Conservation (phyloP, 2,113 vertebrate genomes). For the Mormyrus lacerda region DNA sequence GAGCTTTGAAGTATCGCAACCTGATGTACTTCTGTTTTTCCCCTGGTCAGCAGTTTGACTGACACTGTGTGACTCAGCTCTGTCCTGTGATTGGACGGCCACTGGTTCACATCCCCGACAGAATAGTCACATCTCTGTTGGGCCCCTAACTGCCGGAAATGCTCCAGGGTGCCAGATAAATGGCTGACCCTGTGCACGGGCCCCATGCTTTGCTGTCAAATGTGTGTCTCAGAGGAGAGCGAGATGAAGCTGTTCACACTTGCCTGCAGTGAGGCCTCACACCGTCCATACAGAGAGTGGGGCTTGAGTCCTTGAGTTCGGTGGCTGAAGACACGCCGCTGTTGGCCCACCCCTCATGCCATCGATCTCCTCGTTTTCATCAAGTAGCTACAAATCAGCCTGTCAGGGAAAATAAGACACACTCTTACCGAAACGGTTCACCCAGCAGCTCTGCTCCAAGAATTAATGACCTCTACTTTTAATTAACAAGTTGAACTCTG, state of each 20-base stretch:
- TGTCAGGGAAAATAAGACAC: neutral
- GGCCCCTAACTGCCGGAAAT: neutral
- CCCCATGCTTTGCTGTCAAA: neutral
- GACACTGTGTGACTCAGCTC: neutral
- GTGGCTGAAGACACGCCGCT: neutral
- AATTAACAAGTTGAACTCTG: constrained; percentile 7
- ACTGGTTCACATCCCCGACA: neutral
- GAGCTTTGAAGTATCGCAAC: neutral
- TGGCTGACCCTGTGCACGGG: neutral
- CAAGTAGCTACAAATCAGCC: neutral
- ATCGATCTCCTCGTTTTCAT: neutral
- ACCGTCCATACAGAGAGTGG: neutral
- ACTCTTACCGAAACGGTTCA: neutral
- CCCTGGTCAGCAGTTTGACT: neutral
- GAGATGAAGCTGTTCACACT: neutral
- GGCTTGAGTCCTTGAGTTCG: neutral
- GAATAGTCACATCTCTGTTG: neutral
- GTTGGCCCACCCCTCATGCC: neutral
- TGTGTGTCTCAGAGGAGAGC: neutral
- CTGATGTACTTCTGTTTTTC: neutral
- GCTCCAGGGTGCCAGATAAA: neutral
- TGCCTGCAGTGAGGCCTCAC: neutral
- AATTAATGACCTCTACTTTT: constrained; percentile 6
- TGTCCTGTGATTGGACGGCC: neutral
- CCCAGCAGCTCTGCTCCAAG: neutral